phyloP scores from a whole-genome alignment of 2,113 vertebrate genomes.

The Hippoglossus stenolepis region DNA sequence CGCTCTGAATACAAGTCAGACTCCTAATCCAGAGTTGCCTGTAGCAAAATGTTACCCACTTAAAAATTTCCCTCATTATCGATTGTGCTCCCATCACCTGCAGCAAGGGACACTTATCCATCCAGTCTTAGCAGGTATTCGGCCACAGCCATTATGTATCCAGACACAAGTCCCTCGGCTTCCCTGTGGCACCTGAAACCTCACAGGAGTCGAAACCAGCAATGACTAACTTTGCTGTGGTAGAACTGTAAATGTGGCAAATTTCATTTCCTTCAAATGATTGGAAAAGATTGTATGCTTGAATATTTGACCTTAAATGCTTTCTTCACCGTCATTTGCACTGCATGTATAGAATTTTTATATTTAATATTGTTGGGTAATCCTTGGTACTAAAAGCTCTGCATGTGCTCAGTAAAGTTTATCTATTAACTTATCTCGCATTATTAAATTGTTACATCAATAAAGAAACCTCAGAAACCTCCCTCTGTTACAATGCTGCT shows the following conservation, averaged over 20 bases:
- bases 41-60: conserved; percentile 55
- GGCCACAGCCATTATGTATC: not conserved
- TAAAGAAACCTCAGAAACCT: too few species aligned
- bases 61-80: conserved; percentile 48
- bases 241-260: not conserved
- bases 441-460: too few species aligned
- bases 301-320: too few species aligned
- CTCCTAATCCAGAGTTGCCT: conserved; percentile 55
- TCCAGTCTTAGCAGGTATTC: conserved; percentile 10
- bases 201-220: not conserved
- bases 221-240: not conserved
- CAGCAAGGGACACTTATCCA: conserved; percentile 34
- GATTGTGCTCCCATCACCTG: conserved; percentile 17
- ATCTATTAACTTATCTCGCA: too few species aligned
- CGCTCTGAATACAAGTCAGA: conserved; percentile 35
- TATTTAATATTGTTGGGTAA: too few species aligned
- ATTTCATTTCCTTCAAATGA: too few species aligned
- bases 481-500: too few species aligned
- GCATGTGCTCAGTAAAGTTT: too few species aligned
- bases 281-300: too few species aligned
- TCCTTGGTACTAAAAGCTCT: too few species aligned
- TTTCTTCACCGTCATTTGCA: too few species aligned
- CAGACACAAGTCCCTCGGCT: not conserved
- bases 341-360: too few species aligned
- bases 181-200: not conserved